Percentiles rank a stretch among this genome's conserved stretches.
These are phyloP conservation scores for Sphaeramia orbicularis DNA, from an alignment of 2,797 vertebrate genomes.

Conservation along the genomic window DNA sequence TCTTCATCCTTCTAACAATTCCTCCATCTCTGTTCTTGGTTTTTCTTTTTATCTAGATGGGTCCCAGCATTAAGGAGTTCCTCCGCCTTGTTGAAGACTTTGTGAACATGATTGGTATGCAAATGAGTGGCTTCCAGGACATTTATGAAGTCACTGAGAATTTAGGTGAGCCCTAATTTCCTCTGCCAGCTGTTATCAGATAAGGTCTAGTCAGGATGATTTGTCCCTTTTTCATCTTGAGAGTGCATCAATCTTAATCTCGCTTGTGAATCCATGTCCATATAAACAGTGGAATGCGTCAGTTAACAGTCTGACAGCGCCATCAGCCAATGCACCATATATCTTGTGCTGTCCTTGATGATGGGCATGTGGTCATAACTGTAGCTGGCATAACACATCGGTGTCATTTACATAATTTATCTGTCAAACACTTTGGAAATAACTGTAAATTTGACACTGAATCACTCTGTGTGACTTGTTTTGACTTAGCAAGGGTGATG, in stretches of 20 bases:
- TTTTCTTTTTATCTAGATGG: slow-evolving; percentile 85
- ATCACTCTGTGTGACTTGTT: slow-evolving; percentile 32
- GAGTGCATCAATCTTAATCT: slow-evolving; percentile 68
- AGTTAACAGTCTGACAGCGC: slow-evolving; percentile 55
- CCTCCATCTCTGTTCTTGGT: slow-evolving; percentile 7
- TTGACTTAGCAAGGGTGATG: slow-evolving; percentile 30
- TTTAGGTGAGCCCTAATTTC: slow-evolving; percentile 89
- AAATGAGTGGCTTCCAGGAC: slow-evolving; percentile 97
- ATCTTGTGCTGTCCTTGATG: slow-evolving; percentile 21
- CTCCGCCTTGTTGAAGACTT: slow-evolving; percentile 94
- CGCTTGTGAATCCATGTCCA: slow-evolving; percentile 29
- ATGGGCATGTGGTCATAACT: slow-evolving; percentile 19
- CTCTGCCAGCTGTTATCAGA: slow-evolving; percentile 37
- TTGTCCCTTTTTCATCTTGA: slow-evolving; percentile 44
- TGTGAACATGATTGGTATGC: slow-evolving; percentile 94
- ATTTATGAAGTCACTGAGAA: slow-evolving; percentile 98
- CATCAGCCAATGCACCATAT: slow-evolving; percentile 16
- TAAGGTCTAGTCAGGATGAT: slow-evolving; percentile 43
- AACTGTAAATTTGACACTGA: slow-evolving; percentile 35
- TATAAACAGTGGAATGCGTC: slow-evolving; percentile 37
- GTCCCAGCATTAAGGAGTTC: slow-evolving; percentile 91
- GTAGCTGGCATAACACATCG: slow-evolving; percentile 26
- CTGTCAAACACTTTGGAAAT: slow-evolving; percentile 29
- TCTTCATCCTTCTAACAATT: slow-evolving; percentile 32
- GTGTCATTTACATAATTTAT: slow-evolving; percentile 33